Base-by-base conservation (phyloP, 1,140 invertebrate genomes). In the Drosophila chauvacae region DNA sequence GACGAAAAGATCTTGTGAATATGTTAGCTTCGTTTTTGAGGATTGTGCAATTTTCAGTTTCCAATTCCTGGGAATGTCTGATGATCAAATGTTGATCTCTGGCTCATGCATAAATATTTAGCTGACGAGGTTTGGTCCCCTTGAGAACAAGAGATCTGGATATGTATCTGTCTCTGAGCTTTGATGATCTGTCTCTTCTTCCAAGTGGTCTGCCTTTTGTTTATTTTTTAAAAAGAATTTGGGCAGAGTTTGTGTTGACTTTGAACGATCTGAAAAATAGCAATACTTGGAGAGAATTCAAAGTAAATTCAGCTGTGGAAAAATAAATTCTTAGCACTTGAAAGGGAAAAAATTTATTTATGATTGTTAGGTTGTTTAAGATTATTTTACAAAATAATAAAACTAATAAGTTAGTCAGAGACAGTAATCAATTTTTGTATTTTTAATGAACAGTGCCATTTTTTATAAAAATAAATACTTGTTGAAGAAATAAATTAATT, bases 91-190 rank as follows among this genome's bases (percentile, higher is more conserved):
- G 68, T 65, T 66, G 68, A 68, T 82, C 70, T 68, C 69, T 82
- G 57, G 74, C 74, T 75, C 83, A 80, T 80, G 57, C 71, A 86
- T 86, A 86, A 86, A 86, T 86, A 87, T 86, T 86, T 82, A 72
- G 82, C 60, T 78, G 47, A 55, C 18, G 58, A 50, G 26, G 26
- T 11, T 30, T 7, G n/a, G 26, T 39, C 28, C 16, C 30, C 20
- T 30, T 39, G 7, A n/a, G 61, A 59, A 33, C 58, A 16, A 16
- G 48, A 20, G 28, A 20, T 56, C 23, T 37, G 14, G 20, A 55
- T 16, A 9, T 37, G 18, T 37, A 37, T 55, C 14, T 37, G 13
- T 23, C 20, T 16, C 23, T 14, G 11, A 51, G n/a, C 13, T 33
- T 3, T 63, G 26, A 30, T 59, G 45, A 59, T 59, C 14, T 56